These are phyloP conservation scores for Ptilonorhynchus violaceus DNA, from an alignment of 2,113 vertebrate genomes.

Conservation along the genomic window DNA sequence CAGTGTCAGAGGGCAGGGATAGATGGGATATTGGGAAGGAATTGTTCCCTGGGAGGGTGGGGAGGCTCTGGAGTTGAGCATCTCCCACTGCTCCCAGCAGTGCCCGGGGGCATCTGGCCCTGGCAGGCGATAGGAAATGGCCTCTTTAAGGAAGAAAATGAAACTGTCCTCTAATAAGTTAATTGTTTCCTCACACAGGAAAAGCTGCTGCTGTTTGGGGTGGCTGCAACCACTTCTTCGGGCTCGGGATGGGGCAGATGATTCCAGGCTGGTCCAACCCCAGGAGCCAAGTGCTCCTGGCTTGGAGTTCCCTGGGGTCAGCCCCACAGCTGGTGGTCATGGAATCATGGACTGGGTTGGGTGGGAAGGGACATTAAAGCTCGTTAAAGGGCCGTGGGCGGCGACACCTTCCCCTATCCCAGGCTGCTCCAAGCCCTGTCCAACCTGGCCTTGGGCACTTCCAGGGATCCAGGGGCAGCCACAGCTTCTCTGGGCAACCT, in stretches of 20 bases:
- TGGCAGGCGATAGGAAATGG: constrained; percentile 30
- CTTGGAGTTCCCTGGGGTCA: not conserved
- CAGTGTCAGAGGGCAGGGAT: not conserved
- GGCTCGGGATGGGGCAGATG: accelerated
- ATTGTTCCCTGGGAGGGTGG: not conserved
- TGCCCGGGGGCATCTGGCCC: not conserved
- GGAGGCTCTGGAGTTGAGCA: accelerated
- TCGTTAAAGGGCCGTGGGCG: not conserved
- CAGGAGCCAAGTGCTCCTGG: too few relatives aligned
- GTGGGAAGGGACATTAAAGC: not conserved
- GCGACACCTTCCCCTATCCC: not conserved
- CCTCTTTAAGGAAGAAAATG: not conserved
- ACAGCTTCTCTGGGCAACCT: not conserved
- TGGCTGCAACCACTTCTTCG: not conserved
- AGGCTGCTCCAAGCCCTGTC: not conserved
- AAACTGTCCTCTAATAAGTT: not conserved
- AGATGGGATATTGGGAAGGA: not conserved
- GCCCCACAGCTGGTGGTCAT: accelerated
- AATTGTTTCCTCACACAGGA: constrained; percentile 50
- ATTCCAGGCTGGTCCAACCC: not conserved
- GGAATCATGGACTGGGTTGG: not conserved
- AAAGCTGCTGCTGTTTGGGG: not conserved
- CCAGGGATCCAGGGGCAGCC: not conserved
- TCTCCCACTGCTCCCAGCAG: not conserved
- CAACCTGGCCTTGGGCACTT: not conserved